These are phyloP conservation scores for Heterohyrax brucei DNA, from an alignment of 2,797 vertebrate genomes.

Conservation along the genomic window DNA sequence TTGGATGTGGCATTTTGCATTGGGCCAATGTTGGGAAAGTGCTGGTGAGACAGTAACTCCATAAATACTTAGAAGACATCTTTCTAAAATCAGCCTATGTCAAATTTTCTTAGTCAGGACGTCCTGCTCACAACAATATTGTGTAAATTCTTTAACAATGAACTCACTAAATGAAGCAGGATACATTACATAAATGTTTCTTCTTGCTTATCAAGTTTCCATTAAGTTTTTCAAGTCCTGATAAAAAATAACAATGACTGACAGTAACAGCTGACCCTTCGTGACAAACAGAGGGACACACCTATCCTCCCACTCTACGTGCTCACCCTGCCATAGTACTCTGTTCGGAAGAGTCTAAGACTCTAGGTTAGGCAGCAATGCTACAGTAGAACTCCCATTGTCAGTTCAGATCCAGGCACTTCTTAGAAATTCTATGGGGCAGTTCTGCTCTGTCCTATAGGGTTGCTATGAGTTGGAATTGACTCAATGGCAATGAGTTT, in stretches of 20 bases:
- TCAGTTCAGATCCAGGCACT: too few species aligned
- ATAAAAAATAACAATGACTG: neutral
- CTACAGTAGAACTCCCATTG: neutral
- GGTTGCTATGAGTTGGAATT: too few species aligned
- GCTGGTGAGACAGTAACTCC: neutral
- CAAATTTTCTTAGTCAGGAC: constrained; percentile 58
- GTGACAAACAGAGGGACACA: neutral
- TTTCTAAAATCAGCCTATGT: constrained; percentile 37
- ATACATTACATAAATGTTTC: neutral
- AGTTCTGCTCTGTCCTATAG: too few species aligned
- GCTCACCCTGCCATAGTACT: too few species aligned
- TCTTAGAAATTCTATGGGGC: too few species aligned
- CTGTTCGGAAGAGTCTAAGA: neutral
- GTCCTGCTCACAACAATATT: constrained; percentile 17
- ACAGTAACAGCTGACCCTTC: neutral
- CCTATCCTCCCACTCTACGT: neutral
- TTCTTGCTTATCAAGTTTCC: constrained; percentile 62
- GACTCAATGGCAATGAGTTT: too few species aligned
- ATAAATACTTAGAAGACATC: constrained; percentile 41
- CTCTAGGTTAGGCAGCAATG: neutral
- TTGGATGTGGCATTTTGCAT: constrained; percentile 38
- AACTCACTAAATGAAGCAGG: neutral
- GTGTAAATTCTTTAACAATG: neutral
- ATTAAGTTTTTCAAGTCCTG: neutral
- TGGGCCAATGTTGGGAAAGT: constrained; percentile 60